A percentile compares a stretch with the other conserved stretches of the same genome.
Conservation (phyloP, 2,888 invertebrate genomes). For the Meliscaeva auricollis region DNA sequence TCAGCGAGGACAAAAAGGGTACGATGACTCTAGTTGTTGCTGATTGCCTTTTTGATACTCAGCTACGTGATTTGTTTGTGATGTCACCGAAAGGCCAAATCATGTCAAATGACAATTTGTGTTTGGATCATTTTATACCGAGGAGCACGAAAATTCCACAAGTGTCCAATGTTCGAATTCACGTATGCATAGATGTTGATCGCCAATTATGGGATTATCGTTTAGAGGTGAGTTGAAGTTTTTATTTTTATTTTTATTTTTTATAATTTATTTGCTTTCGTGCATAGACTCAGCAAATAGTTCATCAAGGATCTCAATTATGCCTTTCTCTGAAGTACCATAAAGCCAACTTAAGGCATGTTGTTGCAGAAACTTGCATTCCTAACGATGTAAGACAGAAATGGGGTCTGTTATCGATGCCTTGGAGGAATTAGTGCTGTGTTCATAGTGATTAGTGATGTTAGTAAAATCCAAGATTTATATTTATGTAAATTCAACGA, state of each 20-base stretch:
- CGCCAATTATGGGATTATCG: conserved; percentile 83
- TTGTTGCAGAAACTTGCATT: conserved; percentile 80
- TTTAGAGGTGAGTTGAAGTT: conserved; percentile 80
- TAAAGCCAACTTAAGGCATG: conserved; percentile 77
- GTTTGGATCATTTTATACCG: conserved; percentile 88
- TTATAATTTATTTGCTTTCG: conserved; percentile 25
- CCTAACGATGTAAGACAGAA: conserved; percentile 81
- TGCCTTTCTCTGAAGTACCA: conserved; percentile 81
- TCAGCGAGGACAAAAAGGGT: conserved; percentile 78
- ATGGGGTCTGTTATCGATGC: conserved; percentile 83
- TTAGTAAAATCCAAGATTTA: conserved; percentile 18
- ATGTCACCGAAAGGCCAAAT: conserved; percentile 88
- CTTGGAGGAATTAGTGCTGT: conserved; percentile 79
- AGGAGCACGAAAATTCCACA: conserved; percentile 79
- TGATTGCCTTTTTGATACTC: conserved; percentile 80
- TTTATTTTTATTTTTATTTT: not conserved
- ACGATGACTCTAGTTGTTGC: conserved; percentile 79
- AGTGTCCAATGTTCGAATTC: conserved; percentile 80
- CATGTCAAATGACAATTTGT: conserved; percentile 95
- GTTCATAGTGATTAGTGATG: conserved; percentile 17
- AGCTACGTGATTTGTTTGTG: conserved; percentile 88
- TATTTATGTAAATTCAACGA: too few species aligned
- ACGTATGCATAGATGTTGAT: conserved; percentile 79
- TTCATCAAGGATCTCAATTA: conserved; percentile 80
- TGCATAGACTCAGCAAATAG: conserved; percentile 82